Base-by-base conservation (phyloP, 2,888 invertebrate species). In the Thecophora atra region DNA sequence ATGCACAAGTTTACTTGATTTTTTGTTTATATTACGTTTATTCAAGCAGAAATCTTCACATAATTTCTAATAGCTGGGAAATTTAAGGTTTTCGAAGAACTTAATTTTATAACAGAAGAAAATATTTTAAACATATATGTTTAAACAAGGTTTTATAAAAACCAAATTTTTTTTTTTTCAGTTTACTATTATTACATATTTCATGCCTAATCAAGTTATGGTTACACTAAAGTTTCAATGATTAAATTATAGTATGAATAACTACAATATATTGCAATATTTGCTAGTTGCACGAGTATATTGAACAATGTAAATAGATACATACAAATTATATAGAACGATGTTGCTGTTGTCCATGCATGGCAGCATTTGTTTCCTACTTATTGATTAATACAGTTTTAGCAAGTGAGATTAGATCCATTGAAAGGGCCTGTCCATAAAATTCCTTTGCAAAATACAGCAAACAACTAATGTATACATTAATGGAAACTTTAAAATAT, bases 301-400 rank as follows among this genome's bases (percentile, higher is more conserved):
- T 37, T 37, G 37, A 8, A 37, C 11, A 30, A 30, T 30, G 4
- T 30, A n/a, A n/a, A n/a, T n/a, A n/a, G n/a, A 37, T 37, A 6
- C 37, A 8, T 11, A 11, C 37, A 37, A 8, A 37, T 37, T 37
- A 47, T 47, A 47, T 47, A 47, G 47, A 11, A 47, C 47, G 47
- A 17, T 47, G 47, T 47, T 47, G 47, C 6, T 28, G n/a, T 37
- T 67, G 21, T 67, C 21, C 37, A 17, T 37, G 67, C 67, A 54
- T 67, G 37, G 67, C 67, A 54, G 67, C 54, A 19, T 66, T 42
- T 15, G 28, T 15, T 67, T 37, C 30, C 54, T 67, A 37, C 4
- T 17, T 2, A 47, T n/a, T 47, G n/a, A 17, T 47, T 8, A 37
- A 37, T 37, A 11, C 11, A 37, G 11, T 37, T 37, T 37, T 8